A percentile compares a stretch with the other conserved stretches of the same genome.
Conservation (phyloP, 2,113 vertebrate genomes). For the Cyanocitta stelleri region DNA sequence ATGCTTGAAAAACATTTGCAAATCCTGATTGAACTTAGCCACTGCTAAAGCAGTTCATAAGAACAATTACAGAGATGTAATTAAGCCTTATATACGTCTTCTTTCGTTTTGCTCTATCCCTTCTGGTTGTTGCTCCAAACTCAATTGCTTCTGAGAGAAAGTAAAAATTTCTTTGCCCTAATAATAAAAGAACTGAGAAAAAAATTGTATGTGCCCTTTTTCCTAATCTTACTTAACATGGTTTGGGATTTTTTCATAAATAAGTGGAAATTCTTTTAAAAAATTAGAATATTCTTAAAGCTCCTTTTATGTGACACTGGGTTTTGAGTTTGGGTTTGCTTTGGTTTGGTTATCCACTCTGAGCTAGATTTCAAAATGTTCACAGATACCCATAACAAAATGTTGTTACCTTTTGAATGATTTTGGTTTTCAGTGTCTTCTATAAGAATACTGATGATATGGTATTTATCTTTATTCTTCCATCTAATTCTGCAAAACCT, state of each 20-base stretch:
- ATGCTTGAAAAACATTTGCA: not conserved
- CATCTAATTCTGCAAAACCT: not conserved
- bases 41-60: not conserved
- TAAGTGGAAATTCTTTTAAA: not conserved
- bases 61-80: not conserved
- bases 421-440: not conserved
- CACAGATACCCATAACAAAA: not conserved
- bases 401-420: fast-evolving
- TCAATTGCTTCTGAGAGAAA: not conserved
- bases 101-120: not conserved
- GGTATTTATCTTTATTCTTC: not conserved
- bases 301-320: fast-evolving
- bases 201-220: not conserved
- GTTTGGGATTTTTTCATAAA: not conserved
- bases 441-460: not conserved
- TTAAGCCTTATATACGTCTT: not conserved
- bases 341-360: not conserved
- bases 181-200: not conserved
- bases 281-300: not conserved
- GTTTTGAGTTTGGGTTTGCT: not conserved
- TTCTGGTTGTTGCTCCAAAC: not conserved
- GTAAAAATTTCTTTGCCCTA: not conserved
- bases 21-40: not conserved
- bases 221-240: too few species aligned
- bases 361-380: not conserved